phyloP scores from a whole-genome alignment of 92 coral and sea anemone genomes.

The Parazoanthus darwini region DNA sequence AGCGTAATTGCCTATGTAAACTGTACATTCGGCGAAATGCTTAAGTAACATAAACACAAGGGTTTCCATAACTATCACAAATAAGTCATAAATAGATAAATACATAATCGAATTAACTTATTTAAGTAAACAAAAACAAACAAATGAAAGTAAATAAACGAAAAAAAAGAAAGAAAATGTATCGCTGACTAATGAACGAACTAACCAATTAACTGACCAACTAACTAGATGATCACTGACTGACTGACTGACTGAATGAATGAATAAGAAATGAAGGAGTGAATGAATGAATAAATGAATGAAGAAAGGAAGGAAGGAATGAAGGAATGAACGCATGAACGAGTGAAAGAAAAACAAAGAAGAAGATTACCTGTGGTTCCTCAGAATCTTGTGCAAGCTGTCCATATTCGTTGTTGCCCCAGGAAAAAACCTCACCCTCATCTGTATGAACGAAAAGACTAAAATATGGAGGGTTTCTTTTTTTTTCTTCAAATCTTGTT shows the following conservation, averaged over 20 bases:
- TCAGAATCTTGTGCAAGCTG: constrained; percentile 70
- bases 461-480: background rate
- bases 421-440: constrained; percentile 83
- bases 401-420: constrained; percentile 93
- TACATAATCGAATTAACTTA: background rate
- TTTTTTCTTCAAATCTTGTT: too few species aligned
- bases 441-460: constrained; percentile 37
- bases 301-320: too few species aligned
- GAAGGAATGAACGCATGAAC: too few species aligned
- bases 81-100: too few species aligned
- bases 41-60: too few species aligned
- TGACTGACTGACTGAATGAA: too few species aligned
- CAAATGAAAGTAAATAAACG: background rate
- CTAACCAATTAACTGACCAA: too few species aligned
- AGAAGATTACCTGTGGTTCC: constrained; percentile 64
- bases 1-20: too few species aligned
- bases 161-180: background rate
- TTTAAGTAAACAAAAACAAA: background rate
- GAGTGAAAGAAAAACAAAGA: too few species aligned
- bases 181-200: background rate
- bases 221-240: background rate
- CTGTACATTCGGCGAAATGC: too few species aligned
- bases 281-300: too few species aligned
- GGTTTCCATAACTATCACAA: too few species aligned
- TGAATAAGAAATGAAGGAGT: background rate